Percentiles rank a stretch among this genome's conserved stretches.
These are phyloP conservation scores for Heliothis subflexa DNA, from an alignment of 1,140 invertebrate genomes.

Conservation along the genomic window DNA sequence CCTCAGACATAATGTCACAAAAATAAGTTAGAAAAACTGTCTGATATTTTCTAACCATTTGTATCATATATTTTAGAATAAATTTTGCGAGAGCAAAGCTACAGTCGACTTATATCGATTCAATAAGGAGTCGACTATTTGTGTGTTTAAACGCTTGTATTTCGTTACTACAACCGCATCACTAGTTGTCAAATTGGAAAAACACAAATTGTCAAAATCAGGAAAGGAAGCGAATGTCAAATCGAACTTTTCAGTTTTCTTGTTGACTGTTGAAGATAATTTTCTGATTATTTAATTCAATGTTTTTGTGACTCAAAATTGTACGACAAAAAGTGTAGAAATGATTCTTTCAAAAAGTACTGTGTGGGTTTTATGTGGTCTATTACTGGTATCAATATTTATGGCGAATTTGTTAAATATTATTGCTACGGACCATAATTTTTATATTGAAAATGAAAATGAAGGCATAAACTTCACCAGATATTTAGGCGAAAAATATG, in stretches of 20 bases:
- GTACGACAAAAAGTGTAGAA: neutral
- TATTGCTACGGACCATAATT: conserved; percentile 80
- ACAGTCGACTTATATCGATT: too few relatives aligned
- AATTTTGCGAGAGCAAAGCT: too few relatives aligned
- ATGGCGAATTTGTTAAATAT: conserved; percentile 80
- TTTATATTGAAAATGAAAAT: conserved; percentile 68
- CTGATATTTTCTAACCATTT: too few relatives aligned
- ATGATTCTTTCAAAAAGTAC: conserved; percentile 80
- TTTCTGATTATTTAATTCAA: conserved; percentile 27
- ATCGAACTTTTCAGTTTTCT: conserved; percentile 36
- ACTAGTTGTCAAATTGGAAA: neutral
- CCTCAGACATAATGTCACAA: too few relatives aligned
- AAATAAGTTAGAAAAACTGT: too few relatives aligned
- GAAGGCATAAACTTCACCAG: conserved; percentile 69
- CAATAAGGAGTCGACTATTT: too few relatives aligned
- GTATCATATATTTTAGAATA: too few relatives aligned
- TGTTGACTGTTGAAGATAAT: conserved; percentile 31
- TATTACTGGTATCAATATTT: conserved; percentile 78
- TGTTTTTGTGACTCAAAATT: conserved; percentile 13
- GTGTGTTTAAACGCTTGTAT: too few relatives aligned
- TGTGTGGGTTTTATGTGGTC: conserved; percentile 70
- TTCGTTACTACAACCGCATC: too few relatives aligned
- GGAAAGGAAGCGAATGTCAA: conserved; percentile 30
- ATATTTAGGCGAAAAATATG: conserved; percentile 78
- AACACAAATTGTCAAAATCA: neutral